Base-by-base conservation (phyloP, 2,888 invertebrate genomes). In the Psylliodes chrysocephalus region DNA sequence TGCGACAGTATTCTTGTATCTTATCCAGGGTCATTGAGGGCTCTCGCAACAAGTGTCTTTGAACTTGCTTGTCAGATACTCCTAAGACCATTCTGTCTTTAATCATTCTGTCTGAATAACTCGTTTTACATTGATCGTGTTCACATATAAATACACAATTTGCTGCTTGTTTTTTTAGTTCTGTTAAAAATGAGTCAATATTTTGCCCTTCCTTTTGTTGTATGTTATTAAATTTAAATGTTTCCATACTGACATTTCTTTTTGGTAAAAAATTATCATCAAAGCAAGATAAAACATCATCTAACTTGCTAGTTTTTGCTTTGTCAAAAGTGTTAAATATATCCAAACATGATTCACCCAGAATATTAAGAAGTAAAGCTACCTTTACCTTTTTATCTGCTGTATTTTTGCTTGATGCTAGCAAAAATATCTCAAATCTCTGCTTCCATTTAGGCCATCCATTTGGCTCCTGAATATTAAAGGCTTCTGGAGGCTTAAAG, bases 151-250 rank as follows among this genome's bases (percentile, higher is more conserved):
- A 28, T 7, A n/a, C 25, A 7, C 14, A 55, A 25, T 8, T 12
- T 2, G 53, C 40, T 60, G 56, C 51, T 55, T 56, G 59, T 10
- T 12, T 55, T 30, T 30, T 44, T 30, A 55, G 30, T n/a, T 44
- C 55, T 30, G 44, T 55, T 3, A 28, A 6, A 18, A 44, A 44
- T 30, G 42, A 44, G 2, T 55, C 55, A 28, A 55, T 30, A 10
- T 28, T 17, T 17, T 55, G 55, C 4, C 4, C 1, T 19, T 54
- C 40, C 4, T 0, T 14, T 51, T 51, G 51, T 6, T 14, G 15
- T 10, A 30, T 2, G 10, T 2, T 38, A 19, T 55, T 25, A 44
- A 55, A 55, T 12, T 44, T 44, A 17, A 55, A 42, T 8, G 44
- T 18, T 30, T 44, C 55, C 55, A 55, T 44, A 1, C 30, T 17